Conservation (phyloP, 1,140 invertebrate species). For the Temnothorax curvispinosus region DNA sequence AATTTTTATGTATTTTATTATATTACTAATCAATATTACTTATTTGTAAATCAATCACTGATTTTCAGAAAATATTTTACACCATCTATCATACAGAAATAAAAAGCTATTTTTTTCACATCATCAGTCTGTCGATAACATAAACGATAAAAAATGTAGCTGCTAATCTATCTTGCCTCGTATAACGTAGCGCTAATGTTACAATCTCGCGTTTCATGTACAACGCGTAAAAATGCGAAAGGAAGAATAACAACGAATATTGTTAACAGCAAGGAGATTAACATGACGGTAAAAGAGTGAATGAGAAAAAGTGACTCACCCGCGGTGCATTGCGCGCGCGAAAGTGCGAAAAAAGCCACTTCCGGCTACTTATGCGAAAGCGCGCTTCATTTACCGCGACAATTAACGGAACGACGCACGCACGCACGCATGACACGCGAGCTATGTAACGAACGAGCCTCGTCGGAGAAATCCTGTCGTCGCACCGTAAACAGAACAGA, state of each 20-base stretch:
- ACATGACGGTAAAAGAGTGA: conserved; percentile 3
- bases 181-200: neutral
- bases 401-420: conserved; percentile 14
- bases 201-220: neutral
- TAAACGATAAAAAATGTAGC: neutral
- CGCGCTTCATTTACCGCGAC: conserved; percentile 19
- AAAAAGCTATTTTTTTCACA: neutral
- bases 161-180: neutral
- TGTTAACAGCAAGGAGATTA: conserved; percentile 30
- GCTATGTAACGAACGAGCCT: neutral
- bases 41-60: neutral
- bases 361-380: neutral
- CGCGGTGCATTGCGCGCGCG: too few species aligned
- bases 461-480: conserved; percentile 19
- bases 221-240: neutral
- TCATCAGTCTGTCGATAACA: neutral
- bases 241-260: conserved; percentile 10
- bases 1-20: neutral
- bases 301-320: conserved; percentile 4
- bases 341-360: conserved; percentile 14
- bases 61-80: neutral
- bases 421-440: neutral
- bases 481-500: neutral
- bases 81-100: conserved; percentile 3
- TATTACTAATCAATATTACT: neutral